Base-by-base conservation (phyloP, 1,140 invertebrate genomes). In the Belonocnema kinseyi region DNA sequence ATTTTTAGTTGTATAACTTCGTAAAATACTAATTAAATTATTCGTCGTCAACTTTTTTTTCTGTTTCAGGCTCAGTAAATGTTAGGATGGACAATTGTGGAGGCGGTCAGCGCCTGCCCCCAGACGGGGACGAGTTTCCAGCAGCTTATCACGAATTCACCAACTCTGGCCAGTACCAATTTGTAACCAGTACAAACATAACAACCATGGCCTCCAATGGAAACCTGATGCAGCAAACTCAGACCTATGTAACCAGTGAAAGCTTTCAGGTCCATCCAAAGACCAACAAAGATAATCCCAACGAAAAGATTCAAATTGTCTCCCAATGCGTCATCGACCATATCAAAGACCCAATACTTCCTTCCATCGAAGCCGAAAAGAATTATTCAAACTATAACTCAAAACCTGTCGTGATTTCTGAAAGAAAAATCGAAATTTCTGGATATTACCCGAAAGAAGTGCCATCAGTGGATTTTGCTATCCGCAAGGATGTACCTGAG, bases 111-210 rank as follows among this genome's bases (percentile, higher is more conserved):
- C 93, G 96, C 80, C 93, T 96, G 85, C 96, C 96, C 78, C 96
- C 96, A 70, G 96, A 97, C 90, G 96, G 96, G 82, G 95, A 97
- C 87, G 96, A 97, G 88, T 97, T 97, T 91, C 96, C 96, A 75
- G 92, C 94, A 40, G 95, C 95, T 83, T 95, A 94, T 77, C 92
- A 94, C 78, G 95, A 96, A 88, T 94, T 92, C 76, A 84, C 70
- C 12, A 75, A 40, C 46, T 33, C 72, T 46, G n/a, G 46, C 16
- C 72, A 88, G 75, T 88, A 87, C 76, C 84, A 87, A 79, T 84
- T 79, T 78, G 80, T 83, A 80, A 78, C 73, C 46, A 51, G 76
- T 73, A 75, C 80, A 79, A 77, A 81, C 54, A 80, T 72, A 77
- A 72, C 77, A 66, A 78, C 82, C 74, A 75, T 72, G 33, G 52